A percentile compares a stretch with the other conserved stretches of the same genome.
Conservation (phyloP, 2,888 invertebrate species). For the Zygothrica quintamaculata region DNA sequence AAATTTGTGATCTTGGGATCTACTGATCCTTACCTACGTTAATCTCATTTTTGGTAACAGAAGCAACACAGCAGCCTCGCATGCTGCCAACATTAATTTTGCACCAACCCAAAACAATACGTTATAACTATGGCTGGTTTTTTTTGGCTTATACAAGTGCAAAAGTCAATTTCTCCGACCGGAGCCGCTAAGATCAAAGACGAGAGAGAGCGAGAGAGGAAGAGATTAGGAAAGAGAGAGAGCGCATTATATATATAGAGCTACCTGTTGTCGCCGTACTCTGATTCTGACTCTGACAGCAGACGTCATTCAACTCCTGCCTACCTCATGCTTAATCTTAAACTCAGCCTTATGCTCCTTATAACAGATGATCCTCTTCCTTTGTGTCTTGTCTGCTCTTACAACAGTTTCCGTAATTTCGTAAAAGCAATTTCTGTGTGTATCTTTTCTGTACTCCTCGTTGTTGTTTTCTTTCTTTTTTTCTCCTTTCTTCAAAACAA, state of each 20-base stretch:
- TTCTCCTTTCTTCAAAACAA: no score
- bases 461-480: no score
- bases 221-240: constrained; percentile 27
- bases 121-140: no score
- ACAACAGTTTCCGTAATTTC: constrained; percentile 75
- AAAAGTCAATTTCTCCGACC: constrained; percentile 61
- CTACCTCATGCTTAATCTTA: not conserved
- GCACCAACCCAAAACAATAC: no score
- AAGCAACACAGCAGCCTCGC: constrained; percentile 7
- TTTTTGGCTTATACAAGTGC: constrained; percentile 59
- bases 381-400: constrained; percentile 27
- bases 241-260: no score
- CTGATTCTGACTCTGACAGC: constrained; percentile 34
- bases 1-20: constrained; percentile 53
- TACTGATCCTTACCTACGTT: constrained; percentile 19
- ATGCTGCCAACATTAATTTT: constrained; percentile 20
- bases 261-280: constrained; percentile 67
- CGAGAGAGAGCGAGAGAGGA: no score
- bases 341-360: not conserved
- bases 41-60: constrained; percentile 38
- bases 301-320: constrained; percentile 26
- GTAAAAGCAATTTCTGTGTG: constrained; percentile 65
- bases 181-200: constrained; percentile 64
- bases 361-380: constrained; percentile 1
- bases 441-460: no score